These are phyloP conservation scores for Dreissena rostriformis DNA, from an alignment of 1,140 invertebrate species.

Conservation along the genomic window DNA sequence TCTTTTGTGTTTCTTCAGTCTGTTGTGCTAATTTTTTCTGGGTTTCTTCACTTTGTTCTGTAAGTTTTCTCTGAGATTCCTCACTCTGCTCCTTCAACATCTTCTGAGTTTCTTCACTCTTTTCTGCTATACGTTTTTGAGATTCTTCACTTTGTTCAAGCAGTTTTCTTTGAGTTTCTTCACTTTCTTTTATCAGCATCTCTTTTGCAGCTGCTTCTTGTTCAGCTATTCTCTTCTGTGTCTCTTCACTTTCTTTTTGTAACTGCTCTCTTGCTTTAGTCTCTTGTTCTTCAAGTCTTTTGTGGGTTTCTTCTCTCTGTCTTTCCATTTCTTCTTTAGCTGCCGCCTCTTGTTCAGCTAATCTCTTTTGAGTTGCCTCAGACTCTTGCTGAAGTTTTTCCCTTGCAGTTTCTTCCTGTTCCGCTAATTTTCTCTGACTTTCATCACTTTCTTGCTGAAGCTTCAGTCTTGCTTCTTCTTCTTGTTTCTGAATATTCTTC, in stretches of 20 bases:
- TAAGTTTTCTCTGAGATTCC: conserved; percentile 36
- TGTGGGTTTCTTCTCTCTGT: conserved; percentile 37
- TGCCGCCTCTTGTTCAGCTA: conserved; percentile 46
- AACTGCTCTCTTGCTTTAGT: conserved; percentile 27
- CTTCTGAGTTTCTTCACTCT: conserved; percentile 50
- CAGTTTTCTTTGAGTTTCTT: conserved; percentile 45
- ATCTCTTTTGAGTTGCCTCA: conserved; percentile 44
- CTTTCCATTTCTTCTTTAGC: conserved; percentile 42
- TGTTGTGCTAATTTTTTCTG: conserved; percentile 43
- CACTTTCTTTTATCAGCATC: conserved; percentile 50
- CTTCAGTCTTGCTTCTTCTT: conserved; percentile 18
- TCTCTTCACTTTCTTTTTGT: conserved; percentile 59
- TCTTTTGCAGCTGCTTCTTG: conserved; percentile 43
- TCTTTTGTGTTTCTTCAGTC: conserved; percentile 46
- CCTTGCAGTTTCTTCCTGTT: conserved; percentile 45
- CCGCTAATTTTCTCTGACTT: conserved; percentile 32
- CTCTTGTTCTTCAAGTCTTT: conserved; percentile 50
- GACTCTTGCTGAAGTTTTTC: conserved; percentile 51
- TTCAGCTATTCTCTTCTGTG: conserved; percentile 53
- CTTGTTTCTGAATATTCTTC: conserved; percentile 43
- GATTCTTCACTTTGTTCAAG: conserved; percentile 43
- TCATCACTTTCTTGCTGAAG: conserved; percentile 54
- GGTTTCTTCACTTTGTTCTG: conserved; percentile 51
- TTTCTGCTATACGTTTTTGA: conserved; percentile 29
- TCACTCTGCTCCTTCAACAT: conserved; percentile 27